phyloP scores from a whole-genome alignment of 2,888 invertebrate species.

The Nycteola revayana region DNA sequence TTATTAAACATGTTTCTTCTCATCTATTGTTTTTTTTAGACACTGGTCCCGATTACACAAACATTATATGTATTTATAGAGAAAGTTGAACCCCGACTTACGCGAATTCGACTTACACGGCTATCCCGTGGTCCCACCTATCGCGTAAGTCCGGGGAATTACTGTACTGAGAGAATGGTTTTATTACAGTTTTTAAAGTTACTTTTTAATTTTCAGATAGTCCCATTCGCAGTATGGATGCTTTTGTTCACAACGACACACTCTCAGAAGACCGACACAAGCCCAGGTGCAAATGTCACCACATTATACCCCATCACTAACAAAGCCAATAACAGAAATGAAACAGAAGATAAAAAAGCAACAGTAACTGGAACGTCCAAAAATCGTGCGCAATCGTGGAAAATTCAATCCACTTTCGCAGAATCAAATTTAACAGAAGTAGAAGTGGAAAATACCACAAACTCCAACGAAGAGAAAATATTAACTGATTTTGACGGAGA shows the following conservation, averaged over 20 bases:
- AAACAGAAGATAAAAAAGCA: slow-evolving; percentile 17
- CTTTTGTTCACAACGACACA: slow-evolving; percentile 31
- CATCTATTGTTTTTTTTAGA: no score
- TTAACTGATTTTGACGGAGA: slow-evolving; percentile 23
- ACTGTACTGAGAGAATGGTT: no score
- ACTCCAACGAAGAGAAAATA: slow-evolving; percentile 11
- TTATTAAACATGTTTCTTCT: no score
- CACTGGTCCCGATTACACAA: no score
- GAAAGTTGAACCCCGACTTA: no score
- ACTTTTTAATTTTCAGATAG: no score
- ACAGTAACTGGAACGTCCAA: slow-evolving; percentile 19
- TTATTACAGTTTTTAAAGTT: no score
- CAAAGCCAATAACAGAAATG: slow-evolving; percentile 16
- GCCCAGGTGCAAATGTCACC: slow-evolving; percentile 47
- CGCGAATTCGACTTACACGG: no score
- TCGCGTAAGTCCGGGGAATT: no score
- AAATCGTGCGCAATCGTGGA: slow-evolving; percentile 45
- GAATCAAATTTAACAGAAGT: slow-evolving; percentile 38
- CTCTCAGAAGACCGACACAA: slow-evolving; percentile 37
- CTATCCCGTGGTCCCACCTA: no score
- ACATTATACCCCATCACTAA: slow-evolving; percentile 55
- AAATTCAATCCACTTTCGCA: slow-evolving; percentile 49
- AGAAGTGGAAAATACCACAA: slow-evolving; percentile 27
- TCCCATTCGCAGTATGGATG: slow-evolving; percentile 34
- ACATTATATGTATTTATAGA: no score